Evolutionary conservation across 2,113 vertebrate species (phyloP).

Genomic region (Irena cyanogastra): DNA sequence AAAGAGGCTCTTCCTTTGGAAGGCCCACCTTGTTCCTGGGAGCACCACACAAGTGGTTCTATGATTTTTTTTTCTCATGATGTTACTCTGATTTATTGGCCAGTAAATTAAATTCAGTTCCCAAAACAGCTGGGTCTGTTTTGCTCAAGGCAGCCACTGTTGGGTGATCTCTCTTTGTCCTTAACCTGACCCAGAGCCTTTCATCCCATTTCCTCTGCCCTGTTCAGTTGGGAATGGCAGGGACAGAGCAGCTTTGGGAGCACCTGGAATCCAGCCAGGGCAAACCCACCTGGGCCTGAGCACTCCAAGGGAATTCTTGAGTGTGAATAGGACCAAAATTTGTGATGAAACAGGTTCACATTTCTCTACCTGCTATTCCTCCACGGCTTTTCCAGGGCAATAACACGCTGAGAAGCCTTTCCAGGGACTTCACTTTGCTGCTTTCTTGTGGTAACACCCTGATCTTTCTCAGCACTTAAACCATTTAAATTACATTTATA

Average conservation of each 20-base stretch:
- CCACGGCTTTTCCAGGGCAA: not conserved
- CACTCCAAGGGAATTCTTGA: not conserved
- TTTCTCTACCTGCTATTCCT: not conserved
- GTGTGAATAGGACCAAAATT: not conserved
- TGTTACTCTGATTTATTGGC: not conserved
- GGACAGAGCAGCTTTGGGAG: not conserved
- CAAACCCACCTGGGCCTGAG: not conserved
- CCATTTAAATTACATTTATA: not conserved
- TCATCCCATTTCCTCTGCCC: not conserved
- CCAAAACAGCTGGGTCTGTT: not conserved
- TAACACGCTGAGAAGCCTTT: not conserved
- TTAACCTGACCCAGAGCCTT: not conserved
- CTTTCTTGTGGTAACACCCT: not conserved
- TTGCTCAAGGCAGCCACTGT: not conserved
- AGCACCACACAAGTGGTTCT: not conserved
- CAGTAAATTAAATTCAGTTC: not conserved
- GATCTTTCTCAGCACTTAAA: not conserved
- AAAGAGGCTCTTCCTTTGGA: not conserved
- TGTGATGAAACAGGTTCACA: not conserved
- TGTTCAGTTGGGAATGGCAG: not conserved
- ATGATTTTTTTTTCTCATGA: not conserved
- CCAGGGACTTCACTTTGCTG: not conserved
- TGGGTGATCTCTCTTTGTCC: not conserved
- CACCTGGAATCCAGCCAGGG: not conserved
- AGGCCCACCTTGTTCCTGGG: not conserved